A percentile compares a stretch with the other conserved stretches of the same genome.
Evolutionary conservation across 2,888 invertebrate genomes (phyloP).

Genomic region (Drepana falcataria): DNA sequence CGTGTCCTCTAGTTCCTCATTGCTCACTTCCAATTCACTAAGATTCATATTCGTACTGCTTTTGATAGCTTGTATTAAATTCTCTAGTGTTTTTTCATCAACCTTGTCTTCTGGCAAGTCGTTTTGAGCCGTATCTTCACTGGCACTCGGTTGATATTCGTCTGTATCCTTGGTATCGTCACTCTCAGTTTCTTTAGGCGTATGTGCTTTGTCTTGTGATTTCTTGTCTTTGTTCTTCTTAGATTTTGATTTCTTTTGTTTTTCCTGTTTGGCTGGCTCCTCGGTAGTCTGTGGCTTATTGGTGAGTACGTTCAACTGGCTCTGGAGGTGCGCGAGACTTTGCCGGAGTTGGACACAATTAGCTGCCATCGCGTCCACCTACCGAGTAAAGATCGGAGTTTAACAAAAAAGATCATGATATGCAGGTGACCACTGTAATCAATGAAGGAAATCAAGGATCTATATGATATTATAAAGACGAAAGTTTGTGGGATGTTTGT

Average conservation of each 20-base stretch:
- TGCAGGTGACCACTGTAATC: too few relatives aligned
- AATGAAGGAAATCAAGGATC: too few relatives aligned
- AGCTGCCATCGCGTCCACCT: constrained; percentile 80
- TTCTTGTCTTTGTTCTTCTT: constrained; percentile 50
- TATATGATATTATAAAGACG: too few relatives aligned
- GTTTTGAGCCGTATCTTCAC: constrained; percentile 22
- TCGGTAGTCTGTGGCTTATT: constrained; percentile 42
- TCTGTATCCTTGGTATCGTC: constrained; percentile 24
- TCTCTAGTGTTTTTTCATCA: constrained; percentile 53
- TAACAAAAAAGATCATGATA: background rate
- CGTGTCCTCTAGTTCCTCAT: constrained; percentile 21
- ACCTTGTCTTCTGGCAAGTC: constrained; percentile 31
- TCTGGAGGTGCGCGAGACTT: constrained; percentile 79
- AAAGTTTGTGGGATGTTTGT: too few relatives aligned
- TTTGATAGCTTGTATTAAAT: constrained; percentile 55
- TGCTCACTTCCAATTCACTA: constrained; percentile 45
- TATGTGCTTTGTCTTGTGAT: constrained; percentile 23
- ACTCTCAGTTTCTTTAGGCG: constrained; percentile 26
- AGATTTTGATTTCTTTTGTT: constrained; percentile 60
- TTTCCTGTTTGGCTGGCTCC: constrained; percentile 56
- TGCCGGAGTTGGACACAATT: constrained; percentile 80
- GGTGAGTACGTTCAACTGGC: constrained; percentile 72
- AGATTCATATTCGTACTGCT: constrained; percentile 48
- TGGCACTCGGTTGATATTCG: constrained; percentile 21
- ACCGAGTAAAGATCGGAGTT: background rate